phyloP scores from a whole-genome alignment of 2,113 vertebrate species.

The Cariama cristata region DNA sequence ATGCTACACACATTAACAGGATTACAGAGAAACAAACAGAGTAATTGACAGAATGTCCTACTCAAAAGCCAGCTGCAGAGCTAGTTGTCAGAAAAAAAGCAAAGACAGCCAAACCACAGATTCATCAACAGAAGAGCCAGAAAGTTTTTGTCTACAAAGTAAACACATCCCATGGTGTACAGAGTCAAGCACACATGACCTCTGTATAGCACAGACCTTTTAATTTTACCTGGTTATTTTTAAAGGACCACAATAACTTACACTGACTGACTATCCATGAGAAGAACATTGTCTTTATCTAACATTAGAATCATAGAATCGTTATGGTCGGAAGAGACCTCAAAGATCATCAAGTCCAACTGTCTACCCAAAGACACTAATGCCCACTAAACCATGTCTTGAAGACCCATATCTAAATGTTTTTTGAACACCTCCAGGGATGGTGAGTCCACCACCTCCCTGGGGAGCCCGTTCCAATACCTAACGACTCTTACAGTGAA shows the following conservation, averaged over 20 bases:
- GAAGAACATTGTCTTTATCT: neutral
- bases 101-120: constrained; percentile 31
- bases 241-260: neutral
- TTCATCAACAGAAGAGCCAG: neutral
- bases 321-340: no score
- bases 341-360: no score
- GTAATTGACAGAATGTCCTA: neutral
- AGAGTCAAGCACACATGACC: neutral
- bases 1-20: neutral
- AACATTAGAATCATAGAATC: neutral
- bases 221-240: neutral
- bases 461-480: no score
- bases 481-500: no score
- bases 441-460: no score
- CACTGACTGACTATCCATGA: neutral
- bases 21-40: constrained; percentile 37
- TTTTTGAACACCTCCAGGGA: no score
- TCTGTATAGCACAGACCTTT: neutral
- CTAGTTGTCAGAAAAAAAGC: neutral
- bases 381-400: no score
- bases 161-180: neutral
- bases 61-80: constrained; percentile 13
- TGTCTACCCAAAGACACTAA: no score
- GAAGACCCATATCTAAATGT: no score
- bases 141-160: neutral